phyloP scores from a whole-genome alignment of 2,797 vertebrate species.

The Crax fasciolata region DNA sequence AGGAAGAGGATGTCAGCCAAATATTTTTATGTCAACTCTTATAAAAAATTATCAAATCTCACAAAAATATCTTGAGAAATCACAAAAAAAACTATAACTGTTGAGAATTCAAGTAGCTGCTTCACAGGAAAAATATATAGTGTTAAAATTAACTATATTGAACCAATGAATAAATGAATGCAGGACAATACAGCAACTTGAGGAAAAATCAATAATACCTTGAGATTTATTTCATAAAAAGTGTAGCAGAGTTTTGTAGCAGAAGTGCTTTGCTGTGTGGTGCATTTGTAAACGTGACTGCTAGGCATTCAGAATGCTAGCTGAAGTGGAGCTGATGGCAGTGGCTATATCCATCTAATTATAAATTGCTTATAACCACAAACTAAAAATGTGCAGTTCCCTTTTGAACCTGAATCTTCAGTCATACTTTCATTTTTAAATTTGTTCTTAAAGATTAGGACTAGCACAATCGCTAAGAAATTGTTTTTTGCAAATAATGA shows the following conservation, averaged over 20 bases:
- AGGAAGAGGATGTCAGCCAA: not conserved
- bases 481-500: not conserved
- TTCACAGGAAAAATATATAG: not conserved
- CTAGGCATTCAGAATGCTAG: not conserved
- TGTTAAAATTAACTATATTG: not conserved
- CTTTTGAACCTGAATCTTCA: not conserved
- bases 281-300: fast-evolving
- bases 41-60: not conserved
- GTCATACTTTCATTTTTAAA: not conserved
- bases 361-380: not conserved
- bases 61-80: not conserved
- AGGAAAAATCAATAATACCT: not conserved
- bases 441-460: not conserved
- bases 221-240: not conserved
- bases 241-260: not conserved
- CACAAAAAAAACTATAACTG: not conserved
- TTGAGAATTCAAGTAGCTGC: not conserved
- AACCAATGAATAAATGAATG: not conserved
- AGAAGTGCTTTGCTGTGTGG: not conserved
- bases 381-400: not conserved
- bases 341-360: not conserved
- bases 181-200: fast-evolving
- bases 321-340: not conserved
- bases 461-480: not conserved
- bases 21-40: not conserved